Evolutionary conservation across 2,113 vertebrate genomes (phyloP), one percentile per base, ranked within the genome.

Genomic region (Brachyhypopomus occidentalis): DNA sequence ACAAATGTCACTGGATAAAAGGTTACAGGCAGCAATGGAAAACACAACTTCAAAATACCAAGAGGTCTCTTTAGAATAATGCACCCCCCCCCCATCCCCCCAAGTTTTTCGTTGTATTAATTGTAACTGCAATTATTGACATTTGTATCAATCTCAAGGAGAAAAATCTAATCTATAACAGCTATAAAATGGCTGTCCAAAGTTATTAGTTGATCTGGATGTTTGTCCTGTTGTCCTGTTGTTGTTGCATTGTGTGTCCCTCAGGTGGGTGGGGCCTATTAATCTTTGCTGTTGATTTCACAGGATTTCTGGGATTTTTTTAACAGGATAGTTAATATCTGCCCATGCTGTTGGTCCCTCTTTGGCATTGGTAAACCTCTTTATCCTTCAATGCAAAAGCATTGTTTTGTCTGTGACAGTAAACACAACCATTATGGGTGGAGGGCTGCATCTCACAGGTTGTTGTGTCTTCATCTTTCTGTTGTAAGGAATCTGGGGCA

Each of bases 321-420:
- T 3, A 77, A 27, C 48, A 27, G 22, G 27, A 30, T 58, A 7
- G 36, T 69, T 11, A 30, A 17, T 52, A 70, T 41, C 64, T 64
- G 70, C 64, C 64, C 64, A 56, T n/a, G 34, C 34, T 19, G 36
- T 25, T 55, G 25, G 45, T 67, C 75, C 55, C 36, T 30, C 20
- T 62, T 23, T 72, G 36, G 72, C 78, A 72, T 72, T 38, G 62
- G 36, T 25, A 34, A 63, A 63, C 67, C 45, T 73, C 36, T 81
- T 77, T n/a, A 60, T 17, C 56, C 25, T 27, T 30, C 67, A 19
- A 19, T 72, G 78, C 45, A n/a, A 67, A 78, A 80, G 77, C 76
- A 38, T 78, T 92, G 89, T 90, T 92, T 92, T 89, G 89, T 89
- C 88, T 91, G 83, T 22, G 83, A 60, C 79, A 67, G 79, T 80